Evolutionary conservation across 2,797 vertebrate genomes (phyloP).

Genomic region (Chromobotia macracanthus): DNA sequence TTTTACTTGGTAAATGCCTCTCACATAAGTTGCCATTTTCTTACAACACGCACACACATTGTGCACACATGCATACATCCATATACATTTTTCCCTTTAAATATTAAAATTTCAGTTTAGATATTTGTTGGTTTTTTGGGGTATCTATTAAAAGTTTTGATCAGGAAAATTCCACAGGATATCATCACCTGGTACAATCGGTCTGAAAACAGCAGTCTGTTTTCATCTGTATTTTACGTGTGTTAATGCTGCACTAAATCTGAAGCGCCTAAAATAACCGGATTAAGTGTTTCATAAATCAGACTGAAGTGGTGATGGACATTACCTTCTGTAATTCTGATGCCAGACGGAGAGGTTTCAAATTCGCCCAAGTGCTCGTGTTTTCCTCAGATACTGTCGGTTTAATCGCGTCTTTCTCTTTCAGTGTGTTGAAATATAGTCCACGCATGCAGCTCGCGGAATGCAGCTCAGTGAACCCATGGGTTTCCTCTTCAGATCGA

Average conservation of each 20-base stretch:
- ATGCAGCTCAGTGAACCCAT: constrained; percentile 64
- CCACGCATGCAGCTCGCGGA: constrained; percentile 62
- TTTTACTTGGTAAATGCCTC: not conserved
- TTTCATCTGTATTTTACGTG: not conserved
- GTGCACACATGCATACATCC: constrained; percentile 10
- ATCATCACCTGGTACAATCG: too few relatives aligned
- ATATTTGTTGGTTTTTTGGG: too few relatives aligned
- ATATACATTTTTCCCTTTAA: not conserved
- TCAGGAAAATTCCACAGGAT: too few relatives aligned
- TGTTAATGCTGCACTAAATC: too few relatives aligned
- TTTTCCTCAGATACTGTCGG: constrained; percentile 21
- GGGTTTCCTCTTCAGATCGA: constrained; percentile 57
- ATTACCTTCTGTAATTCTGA: constrained; percentile 70
- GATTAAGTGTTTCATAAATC: not conserved
- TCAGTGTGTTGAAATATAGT: constrained; percentile 65
- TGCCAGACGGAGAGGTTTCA: constrained; percentile 35
- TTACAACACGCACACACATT: too few relatives aligned
- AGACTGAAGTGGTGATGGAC: constrained; percentile 14
- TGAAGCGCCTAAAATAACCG: constrained; percentile 14
- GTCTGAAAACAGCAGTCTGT: too few relatives aligned
- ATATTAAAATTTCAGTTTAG: too few relatives aligned
- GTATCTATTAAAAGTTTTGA: too few relatives aligned
- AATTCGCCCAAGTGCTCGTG: constrained; percentile 29
- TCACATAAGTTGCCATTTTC: not conserved
- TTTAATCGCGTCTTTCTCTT: constrained; percentile 16